Evolutionary conservation across 2,113 vertebrate genomes (phyloP).

Genomic region (Syngnathus scovelli): DNA sequence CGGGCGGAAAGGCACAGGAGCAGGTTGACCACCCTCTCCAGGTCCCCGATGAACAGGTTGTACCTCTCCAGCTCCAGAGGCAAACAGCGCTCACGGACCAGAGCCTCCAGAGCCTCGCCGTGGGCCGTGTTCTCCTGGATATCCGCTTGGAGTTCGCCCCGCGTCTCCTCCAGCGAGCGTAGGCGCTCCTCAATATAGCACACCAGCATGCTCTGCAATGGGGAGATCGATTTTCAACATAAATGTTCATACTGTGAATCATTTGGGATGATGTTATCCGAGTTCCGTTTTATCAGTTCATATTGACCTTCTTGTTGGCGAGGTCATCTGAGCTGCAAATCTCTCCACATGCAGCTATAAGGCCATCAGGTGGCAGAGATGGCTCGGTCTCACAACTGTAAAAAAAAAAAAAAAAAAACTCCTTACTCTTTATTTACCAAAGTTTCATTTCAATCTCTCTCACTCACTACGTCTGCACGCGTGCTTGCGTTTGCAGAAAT

Average conservation of each 20-base stretch:
- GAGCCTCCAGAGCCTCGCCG: slow-evolving; percentile 58
- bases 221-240: too few relatives aligned
- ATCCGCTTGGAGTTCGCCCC: slow-evolving; percentile 58
- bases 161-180: slow-evolving; percentile 56
- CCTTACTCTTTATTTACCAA: not conserved
- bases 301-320: slow-evolving; percentile 75
- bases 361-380: slow-evolving; percentile 12
- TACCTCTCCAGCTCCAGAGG: slow-evolving; percentile 82
- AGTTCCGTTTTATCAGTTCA: not conserved
- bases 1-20: slow-evolving; percentile 86
- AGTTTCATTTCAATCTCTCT: not conserved
- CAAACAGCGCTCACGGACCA: slow-evolving; percentile 68
- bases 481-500: slow-evolving; percentile 37
- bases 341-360: slow-evolving; percentile 17
- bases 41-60: slow-evolving; percentile 81
- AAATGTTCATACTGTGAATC: not conserved
- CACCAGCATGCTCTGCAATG: slow-evolving; percentile 65
- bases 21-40: slow-evolving; percentile 88
- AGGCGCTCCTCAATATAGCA: slow-evolving; percentile 66
- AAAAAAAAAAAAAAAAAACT: slow-evolving; percentile 14
- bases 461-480: not conserved
- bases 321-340: slow-evolving; percentile 53
- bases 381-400: slow-evolving; percentile 43
- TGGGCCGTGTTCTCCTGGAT: slow-evolving; percentile 50
- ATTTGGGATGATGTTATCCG: not conserved